Evolutionary conservation across 2,113 vertebrate genomes (phyloP).

Genomic region (Zosterops japonicus): DNA sequence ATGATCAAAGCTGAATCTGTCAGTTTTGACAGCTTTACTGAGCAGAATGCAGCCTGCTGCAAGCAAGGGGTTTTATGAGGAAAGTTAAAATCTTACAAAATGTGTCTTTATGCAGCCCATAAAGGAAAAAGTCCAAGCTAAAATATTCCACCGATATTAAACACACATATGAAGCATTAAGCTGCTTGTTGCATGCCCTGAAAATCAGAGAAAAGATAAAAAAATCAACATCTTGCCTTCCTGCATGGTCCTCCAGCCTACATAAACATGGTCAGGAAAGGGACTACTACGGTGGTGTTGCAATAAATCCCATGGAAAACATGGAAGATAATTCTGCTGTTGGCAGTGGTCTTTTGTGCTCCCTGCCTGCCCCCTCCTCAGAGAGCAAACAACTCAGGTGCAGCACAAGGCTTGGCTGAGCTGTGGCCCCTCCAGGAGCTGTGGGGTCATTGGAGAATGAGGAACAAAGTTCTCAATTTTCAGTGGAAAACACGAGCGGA

Average conservation of each 20-base stretch:
- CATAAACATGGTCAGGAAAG: neutral
- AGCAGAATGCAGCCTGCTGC: neutral
- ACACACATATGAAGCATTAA: neutral
- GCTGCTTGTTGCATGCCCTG: neutral
- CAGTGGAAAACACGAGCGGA: neutral
- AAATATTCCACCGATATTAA: neutral
- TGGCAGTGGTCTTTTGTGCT: neutral
- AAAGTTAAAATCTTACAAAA: neutral
- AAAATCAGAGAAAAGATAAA: neutral
- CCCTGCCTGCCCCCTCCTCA: neutral
- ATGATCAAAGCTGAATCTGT: neutral
- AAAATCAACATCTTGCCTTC: neutral
- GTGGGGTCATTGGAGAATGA: neutral
- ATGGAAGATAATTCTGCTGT: neutral
- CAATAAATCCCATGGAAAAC: neutral
- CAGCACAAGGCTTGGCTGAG: neutral
- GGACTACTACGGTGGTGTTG: neutral
- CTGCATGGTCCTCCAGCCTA: neutral
- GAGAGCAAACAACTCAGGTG: neutral
- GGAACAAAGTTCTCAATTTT: neutral
- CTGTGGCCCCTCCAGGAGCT: neutral
- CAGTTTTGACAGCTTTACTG: neutral
- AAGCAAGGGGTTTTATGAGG: neutral
- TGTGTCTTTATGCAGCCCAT: neutral
- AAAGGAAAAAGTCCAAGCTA: neutral